These are phyloP conservation scores for Drosophila nr. medialis DNA, from an alignment of 2,888 invertebrate species.

Conservation along the genomic window DNA sequence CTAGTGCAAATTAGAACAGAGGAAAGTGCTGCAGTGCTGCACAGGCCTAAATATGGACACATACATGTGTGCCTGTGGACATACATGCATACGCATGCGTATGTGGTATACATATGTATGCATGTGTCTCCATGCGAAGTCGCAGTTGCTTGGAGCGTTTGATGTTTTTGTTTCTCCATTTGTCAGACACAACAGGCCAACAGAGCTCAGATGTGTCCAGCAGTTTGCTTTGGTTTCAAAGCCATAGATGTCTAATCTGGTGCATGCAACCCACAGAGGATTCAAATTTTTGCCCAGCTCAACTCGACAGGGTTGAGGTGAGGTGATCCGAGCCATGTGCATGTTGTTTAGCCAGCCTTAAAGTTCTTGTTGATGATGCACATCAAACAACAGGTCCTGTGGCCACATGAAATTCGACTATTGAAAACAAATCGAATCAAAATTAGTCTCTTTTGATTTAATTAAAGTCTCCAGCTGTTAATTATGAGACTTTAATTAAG, in stretches of 20 bases:
- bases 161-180: constrained; percentile 38
- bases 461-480: background rate
- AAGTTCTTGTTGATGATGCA: constrained; percentile 5
- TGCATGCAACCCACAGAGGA: constrained; percentile 33
- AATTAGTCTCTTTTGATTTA: background rate
- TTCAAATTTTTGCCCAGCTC: background rate
- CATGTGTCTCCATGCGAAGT: constrained; percentile 13
- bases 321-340: constrained; percentile 3
- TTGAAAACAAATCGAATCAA: constrained; percentile 1
- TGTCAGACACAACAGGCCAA: constrained; percentile 25
- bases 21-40: background rate
- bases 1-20: constrained; percentile 1
- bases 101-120: background rate
- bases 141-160: constrained; percentile 35
- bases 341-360: constrained; percentile 6
- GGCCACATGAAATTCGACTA: background rate
- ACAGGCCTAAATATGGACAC: background rate
- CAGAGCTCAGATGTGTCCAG: constrained; percentile 17
- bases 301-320: constrained; percentile 7
- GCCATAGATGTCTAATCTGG: constrained; percentile 40
- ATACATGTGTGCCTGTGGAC: background rate
- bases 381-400: constrained; percentile 5
- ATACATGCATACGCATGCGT: background rate
- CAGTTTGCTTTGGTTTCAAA: constrained; percentile 22
- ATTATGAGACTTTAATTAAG: background rate